Base-by-base conservation (phyloP, 2,888 invertebrate genomes). In the Vanessa cardui region DNA sequence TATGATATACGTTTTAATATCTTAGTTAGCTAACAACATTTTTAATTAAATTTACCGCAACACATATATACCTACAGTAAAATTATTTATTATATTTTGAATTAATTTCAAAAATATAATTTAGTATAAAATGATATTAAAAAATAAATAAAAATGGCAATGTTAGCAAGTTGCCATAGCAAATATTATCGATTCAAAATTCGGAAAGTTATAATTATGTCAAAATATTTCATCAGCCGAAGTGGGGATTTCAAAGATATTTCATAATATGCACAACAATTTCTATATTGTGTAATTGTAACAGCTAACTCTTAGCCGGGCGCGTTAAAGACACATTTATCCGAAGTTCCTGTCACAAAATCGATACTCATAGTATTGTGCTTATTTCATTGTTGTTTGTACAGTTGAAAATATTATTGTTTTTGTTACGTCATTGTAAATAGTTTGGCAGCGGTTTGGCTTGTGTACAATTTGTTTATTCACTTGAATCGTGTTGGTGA, bases 401-500 rank as follows among this genome's bases (percentile, higher is more conserved):
- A 80, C 86, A 88, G 84, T 84, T 88, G 87, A 77, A 77, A 75
- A 78, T 77, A 81, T 80, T 83, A 80, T 79, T 80, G 78, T 81
- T 80, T 77, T 77, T 79, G 85, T 88, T 87, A 83, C 89, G 90
- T 90, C 91, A 90, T 75, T 69, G 54, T 80, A 83, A 86, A 86
- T 87, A 86, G 84, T 87, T 90, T 90, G 91, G 88, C 87, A 80
- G 80, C 80, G 83, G 80, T 81, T 81, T 81, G 83, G 83, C 86
- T 86, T 85, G 82, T 83, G 77, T 75, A 59, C 54, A 81, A 88
- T 83, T 86, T 83, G 81, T 86, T 89, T 85, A 87, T 82, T 89
- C 89, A 86, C 52, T 65, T 58, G 52, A 52, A 47, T 62, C 39
- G 33, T 66, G 81, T 82, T 87, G 85, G 87, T 83, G 85, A 85